Conservation (phyloP, 2,797 vertebrate species). For the Intellagama lesueurii region DNA sequence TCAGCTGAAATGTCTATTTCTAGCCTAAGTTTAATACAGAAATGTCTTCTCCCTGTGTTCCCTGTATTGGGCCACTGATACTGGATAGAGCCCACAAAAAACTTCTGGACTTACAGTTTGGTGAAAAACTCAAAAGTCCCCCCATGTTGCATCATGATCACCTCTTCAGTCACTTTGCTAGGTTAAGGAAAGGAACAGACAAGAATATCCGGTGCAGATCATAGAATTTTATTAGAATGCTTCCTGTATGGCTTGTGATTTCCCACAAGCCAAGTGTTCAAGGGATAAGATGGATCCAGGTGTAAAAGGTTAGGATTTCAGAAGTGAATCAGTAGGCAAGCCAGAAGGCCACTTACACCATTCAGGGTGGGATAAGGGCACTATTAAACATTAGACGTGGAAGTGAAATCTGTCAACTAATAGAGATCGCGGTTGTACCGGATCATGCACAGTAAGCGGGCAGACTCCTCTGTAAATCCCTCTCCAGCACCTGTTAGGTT, state of each 20-base stretch:
- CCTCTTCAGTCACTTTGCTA: background rate
- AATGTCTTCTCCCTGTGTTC: too few relatives aligned
- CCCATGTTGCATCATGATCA: background rate
- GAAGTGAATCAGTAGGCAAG: background rate
- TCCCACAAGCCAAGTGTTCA: background rate
- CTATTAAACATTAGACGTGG: background rate
- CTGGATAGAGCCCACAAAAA: background rate
- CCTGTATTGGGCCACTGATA: too few relatives aligned
- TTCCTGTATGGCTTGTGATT: background rate
- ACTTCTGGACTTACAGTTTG: too few relatives aligned
- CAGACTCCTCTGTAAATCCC: background rate
- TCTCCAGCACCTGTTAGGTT: background rate
- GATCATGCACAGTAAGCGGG: slow-evolving; percentile 14
- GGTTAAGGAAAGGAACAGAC: background rate
- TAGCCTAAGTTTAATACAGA: too few relatives aligned
- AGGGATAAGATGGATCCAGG: too few relatives aligned
- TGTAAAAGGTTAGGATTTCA: background rate
- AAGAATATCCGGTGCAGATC: slow-evolving; percentile 5
- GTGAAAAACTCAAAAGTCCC: background rate
- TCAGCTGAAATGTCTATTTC: too few relatives aligned
- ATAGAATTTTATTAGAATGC: slow-evolving; percentile 13
- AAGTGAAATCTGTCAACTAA: background rate
- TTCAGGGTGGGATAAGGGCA: background rate
- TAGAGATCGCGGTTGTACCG: slow-evolving; percentile 8
- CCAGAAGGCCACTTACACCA: background rate